Conservation (phyloP, 2,113 vertebrate species). For the Takifugu bimaculatus region DNA sequence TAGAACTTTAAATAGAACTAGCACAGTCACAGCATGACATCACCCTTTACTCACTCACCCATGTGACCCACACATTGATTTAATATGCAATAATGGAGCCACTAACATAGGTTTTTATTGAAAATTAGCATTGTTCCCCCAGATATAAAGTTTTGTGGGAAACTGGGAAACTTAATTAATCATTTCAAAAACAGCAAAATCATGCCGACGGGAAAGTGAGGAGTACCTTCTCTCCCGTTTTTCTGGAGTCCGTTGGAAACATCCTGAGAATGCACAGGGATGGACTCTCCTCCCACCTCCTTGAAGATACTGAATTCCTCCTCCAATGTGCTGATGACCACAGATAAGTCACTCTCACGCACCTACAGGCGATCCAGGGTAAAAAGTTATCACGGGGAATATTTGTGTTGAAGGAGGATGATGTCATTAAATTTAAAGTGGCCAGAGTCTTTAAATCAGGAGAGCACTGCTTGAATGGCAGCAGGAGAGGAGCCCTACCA, state of each 20-base stretch:
- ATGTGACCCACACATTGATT: too few relatives aligned
- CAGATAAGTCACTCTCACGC: constrained; percentile 87
- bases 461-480: neutral
- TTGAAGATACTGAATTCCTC: constrained; percentile 90
- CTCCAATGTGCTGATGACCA: constrained; percentile 86
- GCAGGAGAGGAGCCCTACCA: constrained; percentile 70
- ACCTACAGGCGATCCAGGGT: constrained; percentile 71
- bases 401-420: too few relatives aligned
- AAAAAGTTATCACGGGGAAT: too few relatives aligned
- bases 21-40: too few relatives aligned
- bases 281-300: constrained; percentile 84
- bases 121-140: too few relatives aligned
- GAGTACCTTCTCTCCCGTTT: constrained; percentile 72
- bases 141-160: too few relatives aligned
- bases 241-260: constrained; percentile 80
- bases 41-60: too few relatives aligned
- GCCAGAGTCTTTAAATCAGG: too few relatives aligned
- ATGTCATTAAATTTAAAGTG: too few relatives aligned
- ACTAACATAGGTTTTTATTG: too few relatives aligned
- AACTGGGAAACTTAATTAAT: neutral
- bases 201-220: neutral
- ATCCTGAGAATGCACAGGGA: constrained; percentile 75
- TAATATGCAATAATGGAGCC: too few relatives aligned
- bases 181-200: neutral
- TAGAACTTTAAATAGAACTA: too few relatives aligned